Percentiles rank a stretch among this genome's conserved stretches.
phyloP scores from a whole-genome alignment of 2,888 invertebrate genomes.

The Rugalucina vietnamica region DNA sequence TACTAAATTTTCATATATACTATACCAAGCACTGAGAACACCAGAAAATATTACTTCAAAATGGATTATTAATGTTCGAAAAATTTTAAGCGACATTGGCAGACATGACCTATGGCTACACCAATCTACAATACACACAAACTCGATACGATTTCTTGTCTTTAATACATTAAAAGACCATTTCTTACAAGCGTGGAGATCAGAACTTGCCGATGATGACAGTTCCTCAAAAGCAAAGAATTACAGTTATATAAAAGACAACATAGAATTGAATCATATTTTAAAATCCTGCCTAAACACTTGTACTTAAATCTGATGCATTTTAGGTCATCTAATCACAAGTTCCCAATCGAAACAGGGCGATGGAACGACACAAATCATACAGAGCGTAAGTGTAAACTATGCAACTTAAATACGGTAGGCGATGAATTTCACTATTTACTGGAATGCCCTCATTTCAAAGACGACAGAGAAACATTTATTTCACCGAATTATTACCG shows the following conservation, averaged over 20 bases:
- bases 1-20: not conserved
- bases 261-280: not conserved
- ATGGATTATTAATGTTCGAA: not conserved
- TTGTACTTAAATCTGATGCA: not conserved
- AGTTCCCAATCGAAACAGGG: not conserved
- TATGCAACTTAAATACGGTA: not conserved
- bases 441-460: not conserved
- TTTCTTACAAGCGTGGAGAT: not conserved
- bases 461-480: not conserved
- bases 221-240: not conserved
- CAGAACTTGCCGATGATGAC: not conserved
- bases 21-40: not conserved
- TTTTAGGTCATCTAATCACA: not conserved
- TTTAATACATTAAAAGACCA: not conserved
- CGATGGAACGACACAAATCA: not conserved
- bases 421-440: not conserved
- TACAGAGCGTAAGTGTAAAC: not conserved
- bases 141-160: not conserved
- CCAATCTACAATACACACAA: not conserved
- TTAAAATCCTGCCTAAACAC: not conserved
- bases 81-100: not conserved
- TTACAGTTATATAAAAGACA: not conserved
- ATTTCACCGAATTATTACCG: too few relatives aligned
- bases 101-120: not conserved
- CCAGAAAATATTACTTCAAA: not conserved